Evolutionary conservation across 2,888 invertebrate genomes (phyloP).

Genomic region (Eudiplozoon nipponicum): DNA sequence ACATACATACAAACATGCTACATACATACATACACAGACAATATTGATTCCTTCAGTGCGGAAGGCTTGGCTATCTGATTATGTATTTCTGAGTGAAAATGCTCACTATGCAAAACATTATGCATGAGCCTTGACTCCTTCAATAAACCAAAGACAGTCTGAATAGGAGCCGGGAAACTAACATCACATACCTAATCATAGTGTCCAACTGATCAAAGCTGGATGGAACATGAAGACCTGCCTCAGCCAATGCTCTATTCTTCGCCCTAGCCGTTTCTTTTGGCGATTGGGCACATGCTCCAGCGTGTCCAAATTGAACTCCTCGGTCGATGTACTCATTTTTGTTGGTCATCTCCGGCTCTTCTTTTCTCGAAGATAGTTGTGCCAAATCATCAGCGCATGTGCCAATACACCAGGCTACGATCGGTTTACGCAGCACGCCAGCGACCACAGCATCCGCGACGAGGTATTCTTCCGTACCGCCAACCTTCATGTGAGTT

Average conservation of each 20-base stretch:
- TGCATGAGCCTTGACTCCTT: too few species aligned
- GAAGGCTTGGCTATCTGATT: too few species aligned
- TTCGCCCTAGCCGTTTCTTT: slow-evolving; percentile 67
- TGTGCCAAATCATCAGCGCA: slow-evolving; percentile 32
- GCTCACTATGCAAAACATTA: too few species aligned
- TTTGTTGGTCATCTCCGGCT: too few species aligned
- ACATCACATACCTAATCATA: slow-evolving; percentile 35
- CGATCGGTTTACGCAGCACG: slow-evolving; percentile 56
- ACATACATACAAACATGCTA: too few species aligned
- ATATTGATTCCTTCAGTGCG: too few species aligned
- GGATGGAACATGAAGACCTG: slow-evolving; percentile 58
- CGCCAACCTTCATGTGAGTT: too few species aligned
- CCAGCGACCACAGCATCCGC: slow-evolving; percentile 49
- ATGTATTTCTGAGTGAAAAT: too few species aligned
- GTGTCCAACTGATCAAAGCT: slow-evolving; percentile 68
- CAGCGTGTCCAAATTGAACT: slow-evolving; percentile 95
- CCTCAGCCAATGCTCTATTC: slow-evolving; percentile 46
- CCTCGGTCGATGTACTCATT: too few species aligned
- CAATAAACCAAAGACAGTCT: neutral
- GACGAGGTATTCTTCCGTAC: slow-evolving; percentile 80
- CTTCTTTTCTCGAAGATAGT: slow-evolving; percentile 31
- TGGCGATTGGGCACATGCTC: slow-evolving; percentile 72
- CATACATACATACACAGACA: too few species aligned
- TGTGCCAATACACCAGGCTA: slow-evolving; percentile 92
- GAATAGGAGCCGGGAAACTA: slow-evolving; percentile 9